phyloP scores from a whole-genome alignment of 1,140 invertebrate species.

The Ceratitis capitata region DNA sequence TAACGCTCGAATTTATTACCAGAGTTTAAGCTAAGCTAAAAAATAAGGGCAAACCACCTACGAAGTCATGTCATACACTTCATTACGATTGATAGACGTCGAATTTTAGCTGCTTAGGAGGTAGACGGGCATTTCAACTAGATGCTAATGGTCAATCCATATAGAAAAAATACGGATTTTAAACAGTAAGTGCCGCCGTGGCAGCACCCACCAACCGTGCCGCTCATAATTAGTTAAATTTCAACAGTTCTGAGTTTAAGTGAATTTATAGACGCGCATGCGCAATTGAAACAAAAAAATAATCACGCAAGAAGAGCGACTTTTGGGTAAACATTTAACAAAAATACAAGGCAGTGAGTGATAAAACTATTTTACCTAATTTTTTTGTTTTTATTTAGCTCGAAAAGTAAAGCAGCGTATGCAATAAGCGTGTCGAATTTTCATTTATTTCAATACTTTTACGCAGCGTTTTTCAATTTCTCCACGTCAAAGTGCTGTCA shows the following conservation, averaged over 20 bases:
- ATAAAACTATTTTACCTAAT: neutral
- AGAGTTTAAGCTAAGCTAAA: neutral
- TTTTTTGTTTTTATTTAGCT: no score
- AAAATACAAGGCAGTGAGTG: neutral
- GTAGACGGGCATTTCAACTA: neutral
- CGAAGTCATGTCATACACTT: neutral
- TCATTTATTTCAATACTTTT: conserved; percentile 14
- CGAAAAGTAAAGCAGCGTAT: neutral
- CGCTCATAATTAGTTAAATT: neutral
- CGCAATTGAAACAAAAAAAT: neutral
- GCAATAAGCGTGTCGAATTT: neutral
- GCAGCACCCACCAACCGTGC: neutral
- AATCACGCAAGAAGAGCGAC: neutral
- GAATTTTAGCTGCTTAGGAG: neutral
- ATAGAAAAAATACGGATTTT: neutral
- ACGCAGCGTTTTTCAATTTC: neutral
- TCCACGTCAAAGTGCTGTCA: neutral
- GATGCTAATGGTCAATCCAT: neutral
- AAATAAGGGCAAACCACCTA: no score
- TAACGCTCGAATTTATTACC: neutral
- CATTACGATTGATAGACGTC: neutral
- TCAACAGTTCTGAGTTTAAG: neutral
- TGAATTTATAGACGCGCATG: neutral
- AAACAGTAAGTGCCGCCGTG: neutral
- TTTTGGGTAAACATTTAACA: neutral